Base-by-base conservation (phyloP, 2,113 vertebrate genomes). In the Phalacrocorax aristotelis region DNA sequence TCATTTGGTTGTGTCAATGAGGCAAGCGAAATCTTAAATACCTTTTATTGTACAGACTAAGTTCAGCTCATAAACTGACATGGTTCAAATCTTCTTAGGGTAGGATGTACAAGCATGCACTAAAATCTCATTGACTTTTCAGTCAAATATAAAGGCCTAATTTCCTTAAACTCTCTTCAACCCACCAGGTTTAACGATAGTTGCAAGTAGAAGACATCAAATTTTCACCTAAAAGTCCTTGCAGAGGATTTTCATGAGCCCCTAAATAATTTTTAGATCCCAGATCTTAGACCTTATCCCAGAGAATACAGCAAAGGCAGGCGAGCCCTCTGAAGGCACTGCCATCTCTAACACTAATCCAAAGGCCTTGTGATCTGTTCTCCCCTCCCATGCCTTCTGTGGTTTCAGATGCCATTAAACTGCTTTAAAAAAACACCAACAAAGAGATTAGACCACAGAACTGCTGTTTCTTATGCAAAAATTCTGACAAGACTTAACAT, bases 401-500 rank as follows among this genome's bases (percentile, higher is more conserved):
- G 87, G 61, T 93, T 95, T 94, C 84, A 91, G 82, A 85, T 9
- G 3, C 14, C 80, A 94, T 81, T 69, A 89, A 89, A 87, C 18
- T 66, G 34, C 54, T 91, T 93, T 77, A 8, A 89, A 87, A 93
- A 82, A 77, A 11, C 78, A 90, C 20, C 91, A 92, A 42, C 83
- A 89, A 90, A 83, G 81, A 91, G 87, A 94, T 95, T 54, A 91
- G 22, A 82, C 57, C 81, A 95, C 87, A 94, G 84, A 95, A 95
- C 19, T 85, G 82, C 85, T 89, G 94, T 90, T 95, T 93, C 75
- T 88, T 71, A 93, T 66, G 58, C 78, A 93, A 94, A 92, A 94
- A 44, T 74, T 75, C 71, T 76, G 70, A 96, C 96, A 96, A 95
- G 96, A 93, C 71, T 80, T 86, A 93, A 95, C 93, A 96, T 11